Base-by-base conservation (phyloP, 2,797 vertebrate genomes). In the Brotogeris chrysoptera region DNA sequence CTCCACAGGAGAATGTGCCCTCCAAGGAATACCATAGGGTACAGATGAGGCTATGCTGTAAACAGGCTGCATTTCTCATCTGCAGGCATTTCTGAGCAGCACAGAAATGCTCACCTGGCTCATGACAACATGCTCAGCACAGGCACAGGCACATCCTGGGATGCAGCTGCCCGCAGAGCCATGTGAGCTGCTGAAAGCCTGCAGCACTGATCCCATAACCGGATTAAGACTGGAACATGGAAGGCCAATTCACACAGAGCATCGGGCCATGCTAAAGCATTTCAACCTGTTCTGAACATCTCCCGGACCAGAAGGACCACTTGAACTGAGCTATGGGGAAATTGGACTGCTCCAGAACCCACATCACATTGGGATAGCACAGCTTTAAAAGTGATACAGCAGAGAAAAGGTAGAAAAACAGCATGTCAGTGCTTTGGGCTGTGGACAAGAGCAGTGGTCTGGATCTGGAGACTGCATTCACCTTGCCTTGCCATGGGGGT, bases 1-100 rank as follows among this genome's bases (percentile, higher is more conserved):
- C 7, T 30, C 25, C 1, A 0, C 16, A 13, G 6, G 0, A 55
- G 32, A 47, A 46, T 2, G 2, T 32, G 5, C 11, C 6, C 17
- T 19, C 28, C 2, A 2, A 19, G 41, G n/a, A 2, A 2, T 8
- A 16, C 5, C 27, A 13, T 16, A 28, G 53, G 25, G 53, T 18
- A 28, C 14, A 55, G 59, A 34, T 20, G 63, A 52, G 39, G 36
- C 46, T 63, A 2, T 18, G 25, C n/a, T 63, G 16, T 16, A 24
- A 43, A 34, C 4, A 34, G 20, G 23, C 13, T 60, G 61, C 16
- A 13, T 64, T 79, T 69, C 32, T 55, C 53, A 27, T 73, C 76
- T 66, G 1, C 9, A 15, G 16, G 25, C 18, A 21, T 36, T 92
- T 92, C 46, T 36, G 27, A 77, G 70, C 43, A 44, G 86, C 46